Conservation (phyloP, 2,888 invertebrate species). For the Pterostichus madidus region DNA sequence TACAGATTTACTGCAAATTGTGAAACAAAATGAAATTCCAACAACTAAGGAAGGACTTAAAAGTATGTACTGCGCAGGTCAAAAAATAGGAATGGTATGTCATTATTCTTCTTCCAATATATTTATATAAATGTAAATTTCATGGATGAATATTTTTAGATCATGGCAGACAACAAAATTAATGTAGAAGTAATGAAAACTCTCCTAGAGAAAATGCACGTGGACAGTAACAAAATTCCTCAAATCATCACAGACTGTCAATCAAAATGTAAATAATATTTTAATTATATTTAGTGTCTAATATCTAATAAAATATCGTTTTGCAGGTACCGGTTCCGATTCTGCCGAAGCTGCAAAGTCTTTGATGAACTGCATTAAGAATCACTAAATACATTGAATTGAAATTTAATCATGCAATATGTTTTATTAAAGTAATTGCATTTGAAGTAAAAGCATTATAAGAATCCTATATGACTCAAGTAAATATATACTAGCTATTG, state of each 20-base stretch:
- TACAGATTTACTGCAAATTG: too few relatives aligned
- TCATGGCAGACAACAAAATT: background rate
- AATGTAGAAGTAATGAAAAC: background rate
- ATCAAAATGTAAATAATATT: background rate
- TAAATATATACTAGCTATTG: too few relatives aligned
- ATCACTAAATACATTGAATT: too few relatives aligned
- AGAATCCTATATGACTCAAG: background rate
- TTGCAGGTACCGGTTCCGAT: background rate
- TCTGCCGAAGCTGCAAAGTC: background rate
- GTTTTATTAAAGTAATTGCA: too few relatives aligned
- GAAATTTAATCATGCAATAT: too few relatives aligned
- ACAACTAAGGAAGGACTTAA: background rate
- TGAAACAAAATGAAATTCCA: background rate
- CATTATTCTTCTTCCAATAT: background rate
- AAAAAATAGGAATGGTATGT: background rate
- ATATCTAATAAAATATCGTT: background rate
- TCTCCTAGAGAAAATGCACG: background rate
- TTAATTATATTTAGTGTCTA: too few relatives aligned
- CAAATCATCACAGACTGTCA: background rate
- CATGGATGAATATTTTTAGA: background rate
- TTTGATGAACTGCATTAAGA: background rate
- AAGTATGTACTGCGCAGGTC: background rate
- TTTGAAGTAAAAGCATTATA: too few relatives aligned
- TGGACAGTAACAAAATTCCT: background rate
- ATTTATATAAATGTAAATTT: too few relatives aligned